phyloP scores from a whole-genome alignment of 2,113 vertebrate genomes.

The human region DNA sequence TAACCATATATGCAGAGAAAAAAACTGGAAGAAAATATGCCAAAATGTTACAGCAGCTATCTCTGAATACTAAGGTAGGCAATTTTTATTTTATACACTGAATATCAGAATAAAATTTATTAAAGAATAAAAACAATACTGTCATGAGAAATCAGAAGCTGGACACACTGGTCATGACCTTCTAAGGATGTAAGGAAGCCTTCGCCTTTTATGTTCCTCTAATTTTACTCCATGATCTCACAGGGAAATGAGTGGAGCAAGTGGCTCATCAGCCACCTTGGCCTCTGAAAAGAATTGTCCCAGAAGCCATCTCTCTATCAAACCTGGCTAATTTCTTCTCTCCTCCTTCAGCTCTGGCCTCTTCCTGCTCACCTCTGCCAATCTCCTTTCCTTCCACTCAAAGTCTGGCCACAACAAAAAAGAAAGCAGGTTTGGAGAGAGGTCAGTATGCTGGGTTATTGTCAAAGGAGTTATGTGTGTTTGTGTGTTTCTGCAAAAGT shows the following conservation, averaged over 20 bases:
- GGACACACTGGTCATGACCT: neutral
- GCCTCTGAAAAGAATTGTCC: neutral
- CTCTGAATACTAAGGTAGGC: neutral
- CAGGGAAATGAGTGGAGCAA: neutral
- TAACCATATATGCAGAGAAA: neutral
- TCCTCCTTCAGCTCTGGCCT: neutral
- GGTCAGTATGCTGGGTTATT: neutral
- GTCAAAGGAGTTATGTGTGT: neutral
- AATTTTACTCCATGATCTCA: neutral
- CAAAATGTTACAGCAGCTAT: neutral
- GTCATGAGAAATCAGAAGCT: neutral
- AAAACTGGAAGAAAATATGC: neutral
- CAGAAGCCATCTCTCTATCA: neutral
- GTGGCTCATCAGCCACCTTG: neutral
- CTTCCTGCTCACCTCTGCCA: neutral
- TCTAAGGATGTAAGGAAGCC: neutral
- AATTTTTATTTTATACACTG: constrained; percentile 11
- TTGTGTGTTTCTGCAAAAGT: neutral
- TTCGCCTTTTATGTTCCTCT: neutral
- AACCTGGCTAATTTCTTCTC: neutral
- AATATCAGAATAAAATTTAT: neutral
- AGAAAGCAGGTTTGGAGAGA: neutral
- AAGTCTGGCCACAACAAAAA: constrained; percentile 28
- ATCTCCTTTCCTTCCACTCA: constrained; percentile 30
- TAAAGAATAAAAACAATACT: neutral